Evolutionary conservation across 2,113 vertebrate genomes (phyloP), one percentile per base, ranked within the genome.

Genomic region (Nyctereutes procyonoides): DNA sequence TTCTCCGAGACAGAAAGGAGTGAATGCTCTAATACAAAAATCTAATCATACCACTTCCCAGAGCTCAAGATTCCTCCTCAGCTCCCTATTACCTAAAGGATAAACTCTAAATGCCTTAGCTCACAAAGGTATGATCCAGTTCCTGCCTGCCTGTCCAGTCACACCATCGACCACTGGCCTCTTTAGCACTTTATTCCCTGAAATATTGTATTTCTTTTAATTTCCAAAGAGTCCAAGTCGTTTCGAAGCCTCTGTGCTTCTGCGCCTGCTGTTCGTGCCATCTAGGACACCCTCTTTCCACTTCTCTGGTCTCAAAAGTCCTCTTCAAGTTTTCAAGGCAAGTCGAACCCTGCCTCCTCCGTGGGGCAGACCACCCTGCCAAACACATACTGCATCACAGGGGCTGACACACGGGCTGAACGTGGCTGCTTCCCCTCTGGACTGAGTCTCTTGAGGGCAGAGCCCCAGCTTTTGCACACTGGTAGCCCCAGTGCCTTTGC

Each of bases 1-100:
- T 90, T 92, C 60, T 51, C 93, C 53, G 84, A 43, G 82, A 63
- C 43, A 48, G 56, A 79, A 73, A 95, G 16, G 85, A 69, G 20
- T 65, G 65, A 74, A 9, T 6, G 20, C 20, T 91, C 38, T 76
- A 92, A 79, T 53, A 55, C 4, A 90, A 60, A 51, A 82, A 58
- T 88, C 60, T 67, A 60, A 67, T 38, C 24, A 13, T 28, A 30
- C 22, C 15, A 16, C 67, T 77, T 74, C 60, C 38, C 53, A 56
- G 56, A 56, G 51, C 11, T 96, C 51, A 60, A 35, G 38, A 62
- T 83, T 56, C 76, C 30, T 90, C 81, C 51, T 16, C 24, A 43
- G 67, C 32, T 73, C 53, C 43, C 84, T 80, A 9, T 35, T 32
- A 76, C 26, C n/a, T 76, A 82, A 58, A 71, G 19, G 28, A 35